Base-by-base conservation (phyloP, 1,140 invertebrate species). In the Choristoneura fumiferana region DNA sequence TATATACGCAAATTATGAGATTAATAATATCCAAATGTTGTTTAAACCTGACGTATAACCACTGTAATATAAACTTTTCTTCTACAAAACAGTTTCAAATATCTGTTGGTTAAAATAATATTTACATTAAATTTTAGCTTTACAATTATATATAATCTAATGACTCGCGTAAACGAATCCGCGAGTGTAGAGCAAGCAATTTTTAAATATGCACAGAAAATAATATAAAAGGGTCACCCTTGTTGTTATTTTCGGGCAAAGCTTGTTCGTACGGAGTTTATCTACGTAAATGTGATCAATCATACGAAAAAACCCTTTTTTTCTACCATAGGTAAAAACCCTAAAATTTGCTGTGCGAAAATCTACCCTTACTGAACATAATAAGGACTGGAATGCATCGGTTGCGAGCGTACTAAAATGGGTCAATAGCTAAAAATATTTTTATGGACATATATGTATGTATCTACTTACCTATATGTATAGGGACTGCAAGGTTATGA, bases 301-400 rank as follows among this genome's bases (percentile, higher is more conserved):
- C 54, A 57, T 57, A 57, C n/a, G 54, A 57, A 34, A 45, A 43
- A 57, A 57, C 54, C 54, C 54, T 40, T 57, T 43, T n/a, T 40
- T 39, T 39, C 17, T 29, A 39, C 22, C 15, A 43, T 38, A 57
- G 22, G 22, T 29, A 57, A 43, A 12, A 12, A 29, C 18, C 4
- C 17, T 3, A 29, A 6, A 6, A 6, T 6, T 29, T 22, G 17
- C 1, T n/a, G 9, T 0, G 14, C n/a, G 14, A 40, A 40, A 40
- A 33, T 14, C 0, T 9, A 13, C 15, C 29, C 9, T 29, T 17
- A 22, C 17, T 13, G n/a, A n/a, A 13, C 8, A n/a, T 0, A 10
- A 12, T 12, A 49, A 12, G 17, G 43, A 12, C 12, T 10, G n/a
- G 12, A 22, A 6, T 22, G 9, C 2, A 22, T 2, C 22, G 18